Evolutionary conservation across 1,140 invertebrate genomes (phyloP).

Genomic region (Ceratina australensis): DNA sequence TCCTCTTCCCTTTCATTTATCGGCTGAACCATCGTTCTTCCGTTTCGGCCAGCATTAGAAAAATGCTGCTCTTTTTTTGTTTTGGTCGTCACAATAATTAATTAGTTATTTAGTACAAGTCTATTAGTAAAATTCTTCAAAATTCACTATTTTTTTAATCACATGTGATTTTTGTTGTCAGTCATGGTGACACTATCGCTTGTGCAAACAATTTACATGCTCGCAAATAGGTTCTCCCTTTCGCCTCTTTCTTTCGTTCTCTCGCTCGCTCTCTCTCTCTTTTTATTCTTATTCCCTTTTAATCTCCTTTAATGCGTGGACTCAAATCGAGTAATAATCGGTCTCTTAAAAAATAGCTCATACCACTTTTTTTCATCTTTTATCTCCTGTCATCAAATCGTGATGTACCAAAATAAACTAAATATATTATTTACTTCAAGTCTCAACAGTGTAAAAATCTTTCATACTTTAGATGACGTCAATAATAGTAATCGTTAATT

Average conservation of each 20-base stretch:
- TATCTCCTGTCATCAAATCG: slow-evolving; percentile 75
- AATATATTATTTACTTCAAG: slow-evolving; percentile 80
- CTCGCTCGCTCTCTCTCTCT: slow-evolving; percentile 31
- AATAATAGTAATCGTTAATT: slow-evolving; percentile 79
- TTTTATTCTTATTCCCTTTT: slow-evolving; percentile 20
- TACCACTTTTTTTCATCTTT: slow-evolving; percentile 68
- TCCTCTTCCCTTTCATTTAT: slow-evolving; percentile 13
- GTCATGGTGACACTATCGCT: slow-evolving; percentile 74
- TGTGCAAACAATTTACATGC: slow-evolving; percentile 71
- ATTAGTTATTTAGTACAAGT: slow-evolving; percentile 75
- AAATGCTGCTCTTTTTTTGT: slow-evolving; percentile 53
- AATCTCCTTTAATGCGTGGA: slow-evolving; percentile 59
- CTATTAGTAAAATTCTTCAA: slow-evolving; percentile 77
- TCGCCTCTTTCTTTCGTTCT: slow-evolving; percentile 40
- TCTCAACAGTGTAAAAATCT: slow-evolving; percentile 80
- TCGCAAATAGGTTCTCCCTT: slow-evolving; percentile 65
- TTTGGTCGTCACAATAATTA: slow-evolving; percentile 77
- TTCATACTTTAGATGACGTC: slow-evolving; percentile 78
- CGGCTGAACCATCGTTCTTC: slow-evolving; percentile 39
- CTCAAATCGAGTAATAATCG: slow-evolving; percentile 75
- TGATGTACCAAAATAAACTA: slow-evolving; percentile 80
- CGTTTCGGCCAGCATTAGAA: slow-evolving; percentile 49
- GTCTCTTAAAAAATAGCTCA: slow-evolving; percentile 78
- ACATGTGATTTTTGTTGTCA: slow-evolving; percentile 77
- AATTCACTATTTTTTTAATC: slow-evolving; percentile 76